Evolutionary conservation across 2,888 invertebrate genomes (phyloP).

Genomic region (Monopis laevigella): DNA sequence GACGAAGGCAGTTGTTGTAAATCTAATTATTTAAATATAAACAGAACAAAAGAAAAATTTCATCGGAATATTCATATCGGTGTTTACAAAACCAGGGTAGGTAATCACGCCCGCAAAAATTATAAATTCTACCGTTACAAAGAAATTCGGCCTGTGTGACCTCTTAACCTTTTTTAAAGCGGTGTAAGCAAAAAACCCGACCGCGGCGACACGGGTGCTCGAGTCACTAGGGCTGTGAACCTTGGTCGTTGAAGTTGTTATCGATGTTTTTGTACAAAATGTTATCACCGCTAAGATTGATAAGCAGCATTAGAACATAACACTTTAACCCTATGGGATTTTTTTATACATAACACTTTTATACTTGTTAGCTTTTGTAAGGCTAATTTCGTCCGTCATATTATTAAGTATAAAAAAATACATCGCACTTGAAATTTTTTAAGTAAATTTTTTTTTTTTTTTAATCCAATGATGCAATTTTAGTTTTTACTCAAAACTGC

Average conservation of each 20-base stretch:
- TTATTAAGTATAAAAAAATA: no score
- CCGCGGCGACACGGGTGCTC: conserved; percentile 30
- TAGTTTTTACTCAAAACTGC: no score
- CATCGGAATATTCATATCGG: conserved; percentile 1
- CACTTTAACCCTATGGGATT: no score
- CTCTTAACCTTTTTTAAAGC: conserved; percentile 45
- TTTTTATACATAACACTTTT: no score
- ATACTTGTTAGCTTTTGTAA: no score
- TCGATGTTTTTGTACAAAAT: neutral
- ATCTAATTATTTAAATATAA: no score
- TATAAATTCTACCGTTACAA: conserved; percentile 2
- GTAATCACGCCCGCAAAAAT: conserved; percentile 5
- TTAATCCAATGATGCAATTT: no score
- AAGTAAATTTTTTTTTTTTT: no score
- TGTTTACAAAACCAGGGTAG: neutral
- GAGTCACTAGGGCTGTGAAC: conserved; percentile 23
- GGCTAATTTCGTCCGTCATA: no score
- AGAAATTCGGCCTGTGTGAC: conserved; percentile 23
- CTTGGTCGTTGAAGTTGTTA: conserved; percentile 5
- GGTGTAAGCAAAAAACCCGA: conserved; percentile 41
- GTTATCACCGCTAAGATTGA: neutral
- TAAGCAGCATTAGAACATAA: neutral
- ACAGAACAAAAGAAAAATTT: no score
- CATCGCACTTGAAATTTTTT: no score
- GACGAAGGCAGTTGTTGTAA: no score